Evolutionary conservation across 2,797 vertebrate genomes (phyloP).

Genomic region (Aeoliscus strigatus): DNA sequence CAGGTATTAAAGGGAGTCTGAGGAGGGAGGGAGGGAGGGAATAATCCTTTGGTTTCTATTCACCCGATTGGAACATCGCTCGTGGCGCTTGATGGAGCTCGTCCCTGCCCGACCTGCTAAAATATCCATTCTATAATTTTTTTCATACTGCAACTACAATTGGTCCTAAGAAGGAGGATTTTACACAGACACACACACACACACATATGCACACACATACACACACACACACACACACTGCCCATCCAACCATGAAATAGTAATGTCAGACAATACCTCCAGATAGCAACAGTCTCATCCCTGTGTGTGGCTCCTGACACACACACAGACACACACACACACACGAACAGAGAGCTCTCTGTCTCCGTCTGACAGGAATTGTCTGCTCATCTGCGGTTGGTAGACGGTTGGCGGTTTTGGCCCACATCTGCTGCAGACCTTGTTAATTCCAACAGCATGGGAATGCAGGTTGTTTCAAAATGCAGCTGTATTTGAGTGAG

Average conservation of each 20-base stretch:
- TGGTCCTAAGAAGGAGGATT: not conserved
- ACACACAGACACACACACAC: constrained; percentile 15
- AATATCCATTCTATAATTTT: no score
- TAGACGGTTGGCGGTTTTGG: constrained; percentile 31
- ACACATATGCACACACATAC: constrained; percentile 6
- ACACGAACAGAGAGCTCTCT: constrained; percentile 45
- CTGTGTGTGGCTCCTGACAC: constrained; percentile 31
- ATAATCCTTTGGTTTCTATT: constrained; percentile 67
- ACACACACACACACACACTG: constrained; percentile 35
- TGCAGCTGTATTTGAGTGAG: constrained; percentile 15
- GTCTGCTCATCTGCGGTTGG: constrained; percentile 25
- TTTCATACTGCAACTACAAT: not conserved
- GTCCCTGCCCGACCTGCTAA: no score
- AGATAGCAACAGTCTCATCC: constrained; percentile 55
- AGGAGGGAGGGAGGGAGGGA: constrained; percentile 25
- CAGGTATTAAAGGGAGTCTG: constrained; percentile 46
- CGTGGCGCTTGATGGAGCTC: constrained; percentile 38
- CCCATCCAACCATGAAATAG: constrained; percentile 69
- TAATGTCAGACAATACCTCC: constrained; percentile 68
- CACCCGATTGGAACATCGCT: constrained; percentile 57
- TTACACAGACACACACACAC: constrained; percentile 18
- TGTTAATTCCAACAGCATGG: constrained; percentile 27
- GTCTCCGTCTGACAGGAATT: constrained; percentile 38
- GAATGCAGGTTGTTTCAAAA: constrained; percentile 18
- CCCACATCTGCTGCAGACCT: constrained; percentile 25